Evolutionary conservation across 2,888 invertebrate species (phyloP).

Genomic region (Oligia latruncula): DNA sequence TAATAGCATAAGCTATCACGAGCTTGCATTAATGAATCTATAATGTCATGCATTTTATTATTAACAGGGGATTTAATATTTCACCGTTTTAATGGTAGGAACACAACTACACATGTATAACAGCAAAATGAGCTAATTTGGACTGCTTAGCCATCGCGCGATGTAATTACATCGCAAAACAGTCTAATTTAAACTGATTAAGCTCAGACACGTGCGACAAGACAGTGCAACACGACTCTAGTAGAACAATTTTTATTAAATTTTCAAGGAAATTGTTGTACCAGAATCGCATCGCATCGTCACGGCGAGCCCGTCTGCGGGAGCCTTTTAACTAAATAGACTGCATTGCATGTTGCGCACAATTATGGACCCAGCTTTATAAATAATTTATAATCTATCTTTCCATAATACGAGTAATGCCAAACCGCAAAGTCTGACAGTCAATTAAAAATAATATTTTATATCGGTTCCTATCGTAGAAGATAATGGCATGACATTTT

Average conservation of each 20-base stretch:
- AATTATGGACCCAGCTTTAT: conserved; percentile 1
- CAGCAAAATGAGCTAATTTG: neutral
- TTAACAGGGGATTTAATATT: conserved; percentile 2
- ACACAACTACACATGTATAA: neutral
- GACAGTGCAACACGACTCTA: neutral
- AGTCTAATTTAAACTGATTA: conserved; percentile 18
- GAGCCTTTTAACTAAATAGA: conserved; percentile 8
- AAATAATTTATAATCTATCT: neutral
- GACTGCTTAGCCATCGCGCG: neutral
- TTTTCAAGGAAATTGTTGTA: neutral
- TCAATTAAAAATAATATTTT: neutral
- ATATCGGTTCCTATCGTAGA: neutral
- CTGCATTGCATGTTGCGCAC: conserved; percentile 5
- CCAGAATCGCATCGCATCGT: neutral
- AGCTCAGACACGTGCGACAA: neutral
- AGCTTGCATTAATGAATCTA: neutral
- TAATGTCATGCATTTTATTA: neutral
- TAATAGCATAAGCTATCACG: neutral
- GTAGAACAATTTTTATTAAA: neutral
- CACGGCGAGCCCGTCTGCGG: neutral
- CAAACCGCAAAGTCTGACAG: conserved; percentile 22
- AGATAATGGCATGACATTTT: conserved; percentile 33
- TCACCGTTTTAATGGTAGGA: neutral
- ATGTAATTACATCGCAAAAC: conserved; percentile 12
- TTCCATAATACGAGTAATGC: conserved; percentile 3